These are phyloP conservation scores for Bambusicola thoracicus DNA, from an alignment of 2,113 vertebrate species.

Conservation along the genomic window DNA sequence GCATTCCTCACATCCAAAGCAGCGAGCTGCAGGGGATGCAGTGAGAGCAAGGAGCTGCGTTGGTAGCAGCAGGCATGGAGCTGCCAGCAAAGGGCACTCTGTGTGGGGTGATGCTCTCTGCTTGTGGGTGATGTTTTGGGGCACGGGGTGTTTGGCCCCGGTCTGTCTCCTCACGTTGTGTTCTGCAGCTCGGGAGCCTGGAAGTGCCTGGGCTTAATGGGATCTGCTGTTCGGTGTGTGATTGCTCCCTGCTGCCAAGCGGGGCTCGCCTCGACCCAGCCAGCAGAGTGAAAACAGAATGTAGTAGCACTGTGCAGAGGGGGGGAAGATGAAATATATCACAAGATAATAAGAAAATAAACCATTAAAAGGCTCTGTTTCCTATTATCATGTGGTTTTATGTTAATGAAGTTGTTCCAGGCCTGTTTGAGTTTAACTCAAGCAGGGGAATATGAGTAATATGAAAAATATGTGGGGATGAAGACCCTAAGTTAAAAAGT, in stretches of 20 bases:
- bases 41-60: neutral
- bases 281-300: slow-evolving; percentile 65
- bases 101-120: accelerated
- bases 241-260: neutral
- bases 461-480: slow-evolving; percentile 75
- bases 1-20: accelerated
- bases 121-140: neutral
- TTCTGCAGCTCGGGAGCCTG: neutral
- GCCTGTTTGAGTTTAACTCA: slow-evolving; percentile 76
- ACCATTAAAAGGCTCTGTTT: slow-evolving; percentile 79
- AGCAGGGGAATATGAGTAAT: slow-evolving; percentile 79
- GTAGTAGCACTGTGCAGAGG: slow-evolving; percentile 63
- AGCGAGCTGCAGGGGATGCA: neutral
- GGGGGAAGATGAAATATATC: slow-evolving; percentile 76
- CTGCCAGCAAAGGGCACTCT: neutral
- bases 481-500: slow-evolving; percentile 76
- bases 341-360: slow-evolving; percentile 80
- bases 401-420: slow-evolving; percentile 80
- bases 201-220: neutral
- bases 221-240: neutral
- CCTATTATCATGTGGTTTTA: slow-evolving; percentile 80
- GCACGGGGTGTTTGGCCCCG: accelerated
- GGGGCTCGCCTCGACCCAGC: neutral
- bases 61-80: too few species aligned
- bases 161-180: accelerated